Conservation (phyloP, 2,113 vertebrate genomes). For the Anser cygnoides region DNA sequence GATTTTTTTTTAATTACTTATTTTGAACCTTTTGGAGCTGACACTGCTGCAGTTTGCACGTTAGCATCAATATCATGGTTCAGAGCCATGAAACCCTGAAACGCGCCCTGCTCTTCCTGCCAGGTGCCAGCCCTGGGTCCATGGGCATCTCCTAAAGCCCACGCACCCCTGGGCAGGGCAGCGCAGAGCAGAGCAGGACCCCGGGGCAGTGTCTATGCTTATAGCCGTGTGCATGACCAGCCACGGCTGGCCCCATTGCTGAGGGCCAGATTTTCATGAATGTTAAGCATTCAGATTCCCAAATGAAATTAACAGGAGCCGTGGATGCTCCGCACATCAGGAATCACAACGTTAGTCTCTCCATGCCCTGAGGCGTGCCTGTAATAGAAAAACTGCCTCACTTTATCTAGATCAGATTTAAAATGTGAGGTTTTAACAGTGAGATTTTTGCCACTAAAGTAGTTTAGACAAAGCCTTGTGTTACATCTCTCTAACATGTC, state of each 20-base stretch:
- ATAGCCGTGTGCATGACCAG: background rate
- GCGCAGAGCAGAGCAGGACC: background rate
- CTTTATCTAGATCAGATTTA: background rate
- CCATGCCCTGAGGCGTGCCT: background rate
- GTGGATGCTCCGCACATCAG: background rate
- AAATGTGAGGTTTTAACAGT: background rate
- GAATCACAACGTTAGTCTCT: fast-evolving
- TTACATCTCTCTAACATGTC: background rate
- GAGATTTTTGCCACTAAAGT: background rate
- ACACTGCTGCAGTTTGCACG: background rate
- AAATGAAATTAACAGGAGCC: background rate
- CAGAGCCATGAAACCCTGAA: background rate
- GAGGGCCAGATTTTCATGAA: background rate
- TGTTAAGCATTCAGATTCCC: background rate
- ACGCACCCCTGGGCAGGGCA: background rate
- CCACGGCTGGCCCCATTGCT: background rate
- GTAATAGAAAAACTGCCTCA: background rate
- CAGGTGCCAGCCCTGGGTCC: background rate
- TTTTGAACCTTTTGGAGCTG: background rate
- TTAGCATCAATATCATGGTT: background rate
- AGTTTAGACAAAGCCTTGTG: background rate
- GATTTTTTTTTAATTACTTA: background rate
- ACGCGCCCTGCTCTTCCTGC: fast-evolving
- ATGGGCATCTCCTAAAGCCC: background rate
- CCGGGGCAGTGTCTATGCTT: background rate